phyloP scores from a whole-genome alignment of 1,140 invertebrate species.

The Phymastichus coffea region DNA sequence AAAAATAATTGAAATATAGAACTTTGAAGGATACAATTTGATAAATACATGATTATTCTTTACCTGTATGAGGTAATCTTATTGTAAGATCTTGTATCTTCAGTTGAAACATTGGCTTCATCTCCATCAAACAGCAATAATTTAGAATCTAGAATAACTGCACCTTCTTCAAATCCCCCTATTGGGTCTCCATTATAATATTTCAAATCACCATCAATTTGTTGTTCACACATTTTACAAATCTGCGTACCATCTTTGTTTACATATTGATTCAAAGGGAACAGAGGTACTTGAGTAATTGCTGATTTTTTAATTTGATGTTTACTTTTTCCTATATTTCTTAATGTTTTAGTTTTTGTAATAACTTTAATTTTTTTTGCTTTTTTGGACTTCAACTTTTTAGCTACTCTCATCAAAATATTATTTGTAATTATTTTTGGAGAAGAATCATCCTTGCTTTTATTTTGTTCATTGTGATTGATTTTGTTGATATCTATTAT shows the following conservation, averaged over 20 bases:
- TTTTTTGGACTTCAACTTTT: background rate
- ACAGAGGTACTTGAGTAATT: too few relatives aligned
- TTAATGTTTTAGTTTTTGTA: background rate
- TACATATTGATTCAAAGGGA: too few relatives aligned
- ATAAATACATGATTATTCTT: background rate
- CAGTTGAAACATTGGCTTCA: slow-evolving; percentile 56
- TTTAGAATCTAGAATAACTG: slow-evolving; percentile 74
- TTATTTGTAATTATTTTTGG: background rate
- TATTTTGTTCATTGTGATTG: too few relatives aligned
- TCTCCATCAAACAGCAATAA: slow-evolving; percentile 69
- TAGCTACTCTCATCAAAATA: background rate
- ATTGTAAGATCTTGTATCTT: slow-evolving; percentile 65
- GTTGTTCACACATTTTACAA: slow-evolving; percentile 64
- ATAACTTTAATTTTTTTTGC: background rate
- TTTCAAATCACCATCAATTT: slow-evolving; percentile 64
- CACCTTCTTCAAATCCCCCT: slow-evolving; percentile 72
- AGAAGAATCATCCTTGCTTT: too few relatives aligned
- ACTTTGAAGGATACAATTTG: background rate
- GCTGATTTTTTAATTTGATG: background rate
- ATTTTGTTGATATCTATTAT: too few relatives aligned
- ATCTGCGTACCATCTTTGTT: background rate
- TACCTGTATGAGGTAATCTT: slow-evolving; percentile 63
- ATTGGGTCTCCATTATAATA: slow-evolving; percentile 73
- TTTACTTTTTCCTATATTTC: background rate
- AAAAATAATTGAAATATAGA: slow-evolving; percentile 22